Evolutionary conservation across 2,888 invertebrate species (phyloP), one percentile per base, ranked within the genome.

Genomic region (Pantelozetes paolii): DNA sequence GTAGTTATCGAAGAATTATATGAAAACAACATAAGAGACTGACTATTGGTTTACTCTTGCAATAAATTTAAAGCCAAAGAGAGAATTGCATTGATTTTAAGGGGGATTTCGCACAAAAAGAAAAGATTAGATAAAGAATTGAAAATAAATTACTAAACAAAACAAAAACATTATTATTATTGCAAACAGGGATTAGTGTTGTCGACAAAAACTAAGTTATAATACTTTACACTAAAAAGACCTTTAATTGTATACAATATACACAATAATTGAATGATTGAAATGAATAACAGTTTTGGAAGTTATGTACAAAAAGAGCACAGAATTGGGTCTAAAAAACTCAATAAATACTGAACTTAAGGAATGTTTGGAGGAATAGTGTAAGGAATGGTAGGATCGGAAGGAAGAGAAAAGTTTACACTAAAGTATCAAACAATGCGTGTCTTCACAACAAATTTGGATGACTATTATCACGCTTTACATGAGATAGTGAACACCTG

Each of bases 401-500:
- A n/a, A 67, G 9, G 3, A n/a, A n/a, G n/a, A 40, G 3, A 1
- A 67, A 67, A 67, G 23, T 40, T 40, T 67, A 36, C 28, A 67
- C 28, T 30, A 59, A 59, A 28, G 36, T 67, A 67, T 67, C 67
- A 67, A 67, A 67, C 67, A 67, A 67, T 67, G 67, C 67, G 67
- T 67, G 67, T 67, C 67, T 67, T 67, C 20, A 8, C 11, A 67
- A 67, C 67, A 67, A 67, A 67, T 67, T 67, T 67, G 40, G 67
- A 67, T 36, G 40, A 67, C 67, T 67, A 67, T 67, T 67, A 67
- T 67, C 67, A 67, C 67, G 67, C 40, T 67, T 40, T 67, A 67
- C 40, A 23, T 67, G 67, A 67, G 67, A 67, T 23, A 23, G 40
- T 2, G 36, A 67, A 36, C 67, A 67, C 67, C 67, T 67, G 67